Evolutionary conservation across 2,113 vertebrate species (phyloP).

Genomic region (Ardeotis arabs): DNA sequence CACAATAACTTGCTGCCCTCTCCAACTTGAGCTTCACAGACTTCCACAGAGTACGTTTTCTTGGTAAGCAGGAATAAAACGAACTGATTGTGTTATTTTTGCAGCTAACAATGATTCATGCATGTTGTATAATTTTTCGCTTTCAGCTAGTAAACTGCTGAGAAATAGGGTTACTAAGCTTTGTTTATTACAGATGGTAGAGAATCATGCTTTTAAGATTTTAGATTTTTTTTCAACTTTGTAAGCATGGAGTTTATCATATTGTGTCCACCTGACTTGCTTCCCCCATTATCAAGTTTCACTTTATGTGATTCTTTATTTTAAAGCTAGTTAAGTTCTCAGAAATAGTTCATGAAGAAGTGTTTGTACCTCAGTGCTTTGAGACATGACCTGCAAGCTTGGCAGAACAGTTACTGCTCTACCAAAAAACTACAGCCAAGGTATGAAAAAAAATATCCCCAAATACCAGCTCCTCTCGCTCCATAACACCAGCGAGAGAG

Average conservation of each 20-base stretch:
- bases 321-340: neutral
- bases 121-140: neutral
- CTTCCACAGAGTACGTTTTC: slow-evolving; percentile 26
- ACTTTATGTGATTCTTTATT: neutral
- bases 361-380: neutral
- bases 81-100: neutral
- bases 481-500: neutral
- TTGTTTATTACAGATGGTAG: neutral
- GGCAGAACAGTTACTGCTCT: neutral
- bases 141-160: neutral
- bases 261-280: neutral
- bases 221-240: neutral
- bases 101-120: neutral
- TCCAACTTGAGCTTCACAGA: slow-evolving; percentile 12
- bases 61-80: slow-evolving; percentile 6
- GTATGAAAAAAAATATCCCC: neutral
- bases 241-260: neutral
- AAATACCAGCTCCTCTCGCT: neutral
- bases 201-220: neutral
- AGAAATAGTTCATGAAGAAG: neutral
- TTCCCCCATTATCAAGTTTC: neutral
- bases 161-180: neutral
- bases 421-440: neutral
- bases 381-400: neutral
- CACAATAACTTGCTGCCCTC: slow-evolving; percentile 3